Conservation (phyloP, 2,113 vertebrate species). For the Boulengeromyrus knoepffleri region DNA sequence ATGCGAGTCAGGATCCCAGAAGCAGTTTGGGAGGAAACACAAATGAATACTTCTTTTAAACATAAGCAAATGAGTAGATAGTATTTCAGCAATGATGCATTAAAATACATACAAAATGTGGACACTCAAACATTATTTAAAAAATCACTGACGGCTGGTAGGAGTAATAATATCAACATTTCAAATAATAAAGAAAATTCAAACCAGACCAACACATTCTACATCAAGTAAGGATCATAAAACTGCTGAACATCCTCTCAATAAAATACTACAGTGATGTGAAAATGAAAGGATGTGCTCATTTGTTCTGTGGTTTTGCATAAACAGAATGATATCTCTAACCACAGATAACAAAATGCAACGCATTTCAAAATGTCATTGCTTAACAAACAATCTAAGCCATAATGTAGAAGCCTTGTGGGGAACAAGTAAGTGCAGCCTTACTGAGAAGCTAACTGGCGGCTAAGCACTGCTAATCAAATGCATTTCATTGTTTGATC, state of each 20-base stretch:
- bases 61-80: background rate
- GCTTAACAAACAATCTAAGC: background rate
- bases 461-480: background rate
- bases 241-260: background rate
- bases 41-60: background rate
- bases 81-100: background rate
- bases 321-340: background rate
- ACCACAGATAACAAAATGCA: background rate
- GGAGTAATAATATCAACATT: background rate
- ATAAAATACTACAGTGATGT: background rate
- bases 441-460: background rate
- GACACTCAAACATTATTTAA: background rate
- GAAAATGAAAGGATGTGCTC: background rate
- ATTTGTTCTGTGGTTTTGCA: background rate
- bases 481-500: background rate
- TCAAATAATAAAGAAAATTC: background rate
- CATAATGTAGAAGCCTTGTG: background rate
- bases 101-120: conserved; percentile 4
- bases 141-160: background rate
- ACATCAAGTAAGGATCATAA: background rate
- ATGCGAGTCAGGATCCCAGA: background rate
- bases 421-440: background rate
- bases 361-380: background rate
- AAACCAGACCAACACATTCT: background rate
- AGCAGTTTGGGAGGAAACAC: background rate